Percentiles rank a stretch among this genome's conserved stretches.
These are phyloP conservation scores for Congeria kusceri DNA, from an alignment of 2,888 invertebrate species.

Conservation along the genomic window DNA sequence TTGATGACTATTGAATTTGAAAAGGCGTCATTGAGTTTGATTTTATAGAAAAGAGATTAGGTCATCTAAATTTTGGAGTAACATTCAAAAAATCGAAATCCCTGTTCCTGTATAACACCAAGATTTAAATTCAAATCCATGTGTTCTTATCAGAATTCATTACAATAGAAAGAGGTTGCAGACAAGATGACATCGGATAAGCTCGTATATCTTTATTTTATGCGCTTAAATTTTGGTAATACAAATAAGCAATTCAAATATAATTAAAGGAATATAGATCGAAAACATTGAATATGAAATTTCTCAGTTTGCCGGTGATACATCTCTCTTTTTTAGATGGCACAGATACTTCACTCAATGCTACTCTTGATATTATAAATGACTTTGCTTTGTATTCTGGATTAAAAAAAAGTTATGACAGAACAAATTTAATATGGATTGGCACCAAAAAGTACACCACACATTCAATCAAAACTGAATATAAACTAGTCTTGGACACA, in stretches of 20 bases:
- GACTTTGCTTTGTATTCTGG: background rate
- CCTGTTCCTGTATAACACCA: conserved; percentile 24
- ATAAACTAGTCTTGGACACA: too few species aligned
- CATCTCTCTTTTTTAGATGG: too few species aligned
- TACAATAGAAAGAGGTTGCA: conserved; percentile 22
- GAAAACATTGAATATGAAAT: too few species aligned
- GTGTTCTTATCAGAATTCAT: conserved; percentile 8
- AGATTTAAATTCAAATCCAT: conserved; percentile 1
- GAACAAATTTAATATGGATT: too few species aligned
- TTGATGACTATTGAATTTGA: conserved; percentile 49
- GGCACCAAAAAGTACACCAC: too few species aligned
- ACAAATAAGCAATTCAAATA: too few species aligned
- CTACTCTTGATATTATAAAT: background rate
- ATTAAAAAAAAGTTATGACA: too few species aligned
- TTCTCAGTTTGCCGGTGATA: too few species aligned
- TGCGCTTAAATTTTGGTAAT: conserved; percentile 13
- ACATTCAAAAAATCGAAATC: conserved; percentile 26
- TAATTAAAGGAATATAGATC: too few species aligned
- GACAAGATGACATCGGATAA: conserved; percentile 38
- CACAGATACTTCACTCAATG: background rate
- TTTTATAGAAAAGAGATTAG: conserved; percentile 33
- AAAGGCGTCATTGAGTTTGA: conserved; percentile 39
- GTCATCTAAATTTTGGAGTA: conserved; percentile 39
- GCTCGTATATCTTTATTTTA: conserved; percentile 26
- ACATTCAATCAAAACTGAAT: too few species aligned